Percentiles rank a stretch among this genome's conserved stretches.
Conservation (phyloP, 2,113 vertebrate species). For the Petrocephalus zakoni region DNA sequence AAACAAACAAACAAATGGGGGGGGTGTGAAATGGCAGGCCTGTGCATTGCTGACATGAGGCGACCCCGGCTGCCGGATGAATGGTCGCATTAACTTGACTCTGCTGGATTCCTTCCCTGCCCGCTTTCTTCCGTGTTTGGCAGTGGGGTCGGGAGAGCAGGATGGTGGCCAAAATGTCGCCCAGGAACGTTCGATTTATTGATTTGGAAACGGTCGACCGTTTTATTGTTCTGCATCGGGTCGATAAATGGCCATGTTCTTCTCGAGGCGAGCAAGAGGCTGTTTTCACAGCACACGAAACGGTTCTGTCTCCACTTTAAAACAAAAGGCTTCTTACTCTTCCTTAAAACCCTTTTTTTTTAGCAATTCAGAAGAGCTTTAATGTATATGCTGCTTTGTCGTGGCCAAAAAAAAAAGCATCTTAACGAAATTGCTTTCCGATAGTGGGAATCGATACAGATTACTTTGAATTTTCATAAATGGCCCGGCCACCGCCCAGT, state of each 20-base stretch:
- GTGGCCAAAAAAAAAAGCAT: not conserved
- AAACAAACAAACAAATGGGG: not conserved
- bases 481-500: not conserved
- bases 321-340: not conserved
- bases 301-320: not conserved
- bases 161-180: constrained; percentile 36
- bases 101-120: not conserved
- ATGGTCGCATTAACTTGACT: not conserved
- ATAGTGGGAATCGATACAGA: not conserved
- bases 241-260: constrained; percentile 42
- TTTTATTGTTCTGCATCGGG: constrained; percentile 44
- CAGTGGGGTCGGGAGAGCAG: not conserved
- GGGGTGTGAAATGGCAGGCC: not conserved
- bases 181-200: constrained; percentile 37
- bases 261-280: constrained; percentile 15
- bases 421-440: not conserved
- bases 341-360: constrained; percentile 18
- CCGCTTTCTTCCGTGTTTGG: not conserved
- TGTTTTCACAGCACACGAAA: constrained; percentile 32
- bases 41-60: not conserved
- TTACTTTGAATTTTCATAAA: not conserved
- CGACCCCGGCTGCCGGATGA: not conserved
- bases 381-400: constrained; percentile 13
- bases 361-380: not conserved
- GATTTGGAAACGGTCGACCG: constrained; percentile 50